These are phyloP conservation scores for Brachionus koreanus DNA, from an alignment of 1,140 invertebrate genomes.

Conservation along the genomic window DNA sequence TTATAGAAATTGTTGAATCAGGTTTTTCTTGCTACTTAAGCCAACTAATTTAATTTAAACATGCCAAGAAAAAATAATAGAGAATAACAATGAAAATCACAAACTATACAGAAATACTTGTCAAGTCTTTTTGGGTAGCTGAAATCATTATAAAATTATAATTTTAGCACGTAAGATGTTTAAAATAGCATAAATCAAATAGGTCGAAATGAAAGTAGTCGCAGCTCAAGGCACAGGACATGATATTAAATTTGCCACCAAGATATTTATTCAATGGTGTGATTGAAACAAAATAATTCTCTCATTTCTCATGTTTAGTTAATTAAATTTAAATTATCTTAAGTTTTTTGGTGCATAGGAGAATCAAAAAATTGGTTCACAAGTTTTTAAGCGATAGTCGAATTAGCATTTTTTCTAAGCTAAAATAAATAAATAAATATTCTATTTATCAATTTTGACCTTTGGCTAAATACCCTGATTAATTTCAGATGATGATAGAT, in stretches of 20 bases:
- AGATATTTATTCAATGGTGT: not conserved
- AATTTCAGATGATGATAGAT: conserved; percentile 33
- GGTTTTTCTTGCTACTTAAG: not conserved
- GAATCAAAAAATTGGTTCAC: not conserved
- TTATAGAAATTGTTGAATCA: not conserved
- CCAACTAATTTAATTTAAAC: not conserved
- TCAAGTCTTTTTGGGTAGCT: not conserved
- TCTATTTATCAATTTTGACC: conserved; percentile 31
- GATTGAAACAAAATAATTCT: not conserved
- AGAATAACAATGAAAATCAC: not conserved
- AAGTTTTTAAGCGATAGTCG: not conserved
- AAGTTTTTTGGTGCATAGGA: not conserved
- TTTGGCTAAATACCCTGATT: conserved; percentile 28
- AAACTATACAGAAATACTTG: not conserved
- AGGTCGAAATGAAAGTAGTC: not conserved
- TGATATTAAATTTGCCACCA: not conserved
- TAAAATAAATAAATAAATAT: conserved; percentile 20
- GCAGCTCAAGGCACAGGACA: not conserved
- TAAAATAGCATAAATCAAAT: not conserved
- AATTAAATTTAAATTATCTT: not conserved
- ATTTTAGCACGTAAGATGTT: not conserved
- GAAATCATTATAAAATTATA: not conserved
- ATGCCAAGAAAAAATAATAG: not conserved
- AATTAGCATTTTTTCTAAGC: not conserved
- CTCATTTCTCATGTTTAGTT: not conserved